Base-by-base conservation (phyloP, 2,113 vertebrate species). In the Saimiri boliviensis region DNA sequence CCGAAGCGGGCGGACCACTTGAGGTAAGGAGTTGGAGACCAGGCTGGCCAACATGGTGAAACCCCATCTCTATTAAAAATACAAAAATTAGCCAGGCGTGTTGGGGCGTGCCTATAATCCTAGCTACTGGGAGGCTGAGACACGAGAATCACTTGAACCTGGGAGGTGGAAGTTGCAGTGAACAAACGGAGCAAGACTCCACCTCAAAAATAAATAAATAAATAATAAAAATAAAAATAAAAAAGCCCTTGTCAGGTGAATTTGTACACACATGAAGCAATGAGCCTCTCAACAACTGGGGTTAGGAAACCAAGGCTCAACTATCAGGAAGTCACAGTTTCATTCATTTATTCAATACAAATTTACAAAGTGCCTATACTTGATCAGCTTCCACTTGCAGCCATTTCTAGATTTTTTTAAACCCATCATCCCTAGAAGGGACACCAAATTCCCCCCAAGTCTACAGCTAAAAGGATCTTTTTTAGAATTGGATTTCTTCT, bases 401-500 rank as follows among this genome's bases (percentile, higher is more conserved):
- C 32, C 63, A 25, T 42, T 80, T 71, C 32, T 56, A 27, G 25
- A 68, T 63, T 63, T 63, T 63, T 63, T 63, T 37, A 45, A 68
- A 89, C 12, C 6, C 35, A 25, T 20, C 20, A 25, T 76, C 37
- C 80, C 40, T 23, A 20, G 32, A 68, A 21, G 6, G 23, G 20
- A 8, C 63, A 83, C n/a, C 32, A 70, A 93, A 71, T 30, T 27
- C n/a, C 32, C 58, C 13, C 30, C 25, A 95, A 88, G 73, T 76
- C 40, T 97, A 80, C 86, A 97, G 76, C 73, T 47, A 9, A 32
- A 77, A 32, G 74, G 27, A 32, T 14, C 27, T 77, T 32, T 32
- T 47, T 47, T 71, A 77, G n/a, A 74, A 74, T 96, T 45, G 68
- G 35, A 66, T 96, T 97, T 97, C 89, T 97, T 98, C 89, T 93